phyloP scores from a whole-genome alignment of 2,888 invertebrate genomes.

The Drosophila sordidula region DNA sequence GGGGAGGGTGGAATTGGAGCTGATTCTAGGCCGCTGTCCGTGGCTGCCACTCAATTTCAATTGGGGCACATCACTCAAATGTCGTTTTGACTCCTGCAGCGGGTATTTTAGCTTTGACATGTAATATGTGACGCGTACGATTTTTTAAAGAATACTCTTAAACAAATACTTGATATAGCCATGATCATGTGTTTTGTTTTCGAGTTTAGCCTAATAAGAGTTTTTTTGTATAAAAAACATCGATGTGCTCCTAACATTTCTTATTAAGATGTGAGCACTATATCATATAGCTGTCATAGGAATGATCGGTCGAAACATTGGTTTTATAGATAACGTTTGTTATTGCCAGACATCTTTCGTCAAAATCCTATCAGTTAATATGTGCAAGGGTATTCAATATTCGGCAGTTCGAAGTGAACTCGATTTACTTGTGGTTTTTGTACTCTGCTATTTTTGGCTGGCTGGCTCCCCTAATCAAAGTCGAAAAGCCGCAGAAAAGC shows the following conservation, averaged over 20 bases:
- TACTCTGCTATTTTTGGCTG: slow-evolving; percentile 9
- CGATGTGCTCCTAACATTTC: too few species aligned
- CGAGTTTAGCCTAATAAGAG: too few species aligned
- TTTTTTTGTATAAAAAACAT: too few species aligned
- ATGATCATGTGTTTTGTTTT: too few species aligned
- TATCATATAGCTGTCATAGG: too few species aligned
- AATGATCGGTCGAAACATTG: too few species aligned
- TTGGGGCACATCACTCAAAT: slow-evolving; percentile 48
- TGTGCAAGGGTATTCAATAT: not conserved
- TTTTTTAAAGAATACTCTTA: too few species aligned
- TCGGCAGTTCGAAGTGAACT: not conserved
- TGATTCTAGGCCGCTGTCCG: not conserved
- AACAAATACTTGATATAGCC: too few species aligned
- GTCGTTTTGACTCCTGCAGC: not conserved
- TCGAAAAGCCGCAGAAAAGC: slow-evolving; percentile 35
- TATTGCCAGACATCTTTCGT: too few species aligned
- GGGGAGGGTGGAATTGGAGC: not conserved
- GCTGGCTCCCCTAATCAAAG: slow-evolving; percentile 45
- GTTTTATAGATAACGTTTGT: too few species aligned
- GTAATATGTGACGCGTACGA: not conserved
- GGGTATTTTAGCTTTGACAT: not conserved
- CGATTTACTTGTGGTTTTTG: not conserved
- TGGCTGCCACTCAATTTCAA: slow-evolving; percentile 56
- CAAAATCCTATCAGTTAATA: too few species aligned
- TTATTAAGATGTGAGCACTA: too few species aligned